These are phyloP conservation scores for Tapirus terrestris DNA, from an alignment of 2,113 vertebrate species.

Conservation along the genomic window DNA sequence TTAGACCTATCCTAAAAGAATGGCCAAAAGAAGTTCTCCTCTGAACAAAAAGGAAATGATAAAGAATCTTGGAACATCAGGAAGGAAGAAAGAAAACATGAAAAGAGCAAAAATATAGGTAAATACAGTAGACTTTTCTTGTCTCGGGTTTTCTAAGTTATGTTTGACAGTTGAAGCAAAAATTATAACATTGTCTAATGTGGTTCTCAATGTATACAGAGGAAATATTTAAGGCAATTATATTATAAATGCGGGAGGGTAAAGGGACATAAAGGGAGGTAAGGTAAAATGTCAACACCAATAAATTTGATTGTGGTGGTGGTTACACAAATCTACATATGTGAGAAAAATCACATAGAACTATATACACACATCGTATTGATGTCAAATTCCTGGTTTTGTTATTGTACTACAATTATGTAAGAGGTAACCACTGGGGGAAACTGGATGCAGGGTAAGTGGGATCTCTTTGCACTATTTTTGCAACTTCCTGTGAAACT, in stretches of 20 bases:
- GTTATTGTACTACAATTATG: not conserved
- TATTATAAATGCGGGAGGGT: not conserved
- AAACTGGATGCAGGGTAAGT: not conserved
- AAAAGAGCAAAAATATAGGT: not conserved
- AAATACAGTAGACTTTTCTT: not conserved
- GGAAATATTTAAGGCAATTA: not conserved
- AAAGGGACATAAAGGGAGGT: not conserved
- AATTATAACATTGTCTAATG: not conserved
- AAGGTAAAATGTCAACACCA: slow-evolving; percentile 7
- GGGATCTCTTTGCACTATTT: not conserved
- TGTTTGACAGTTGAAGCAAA: not conserved
- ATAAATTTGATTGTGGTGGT: not conserved
- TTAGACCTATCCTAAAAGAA: not conserved
- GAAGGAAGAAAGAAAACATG: not conserved
- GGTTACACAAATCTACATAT: not conserved
- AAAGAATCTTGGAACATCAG: not conserved
- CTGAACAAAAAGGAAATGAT: not conserved
- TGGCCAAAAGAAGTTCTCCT: not conserved
- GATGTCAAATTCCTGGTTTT: not conserved
- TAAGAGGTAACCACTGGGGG: not conserved
- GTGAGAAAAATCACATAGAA: not conserved
- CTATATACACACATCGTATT: not conserved
- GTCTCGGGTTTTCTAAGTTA: not conserved
- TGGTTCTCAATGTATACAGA: not conserved
- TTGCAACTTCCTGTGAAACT: not conserved